A percentile compares a stretch with the other conserved stretches of the same genome.
Conservation (phyloP, 1,140 invertebrate species). For the Diorhabda carinulata region DNA sequence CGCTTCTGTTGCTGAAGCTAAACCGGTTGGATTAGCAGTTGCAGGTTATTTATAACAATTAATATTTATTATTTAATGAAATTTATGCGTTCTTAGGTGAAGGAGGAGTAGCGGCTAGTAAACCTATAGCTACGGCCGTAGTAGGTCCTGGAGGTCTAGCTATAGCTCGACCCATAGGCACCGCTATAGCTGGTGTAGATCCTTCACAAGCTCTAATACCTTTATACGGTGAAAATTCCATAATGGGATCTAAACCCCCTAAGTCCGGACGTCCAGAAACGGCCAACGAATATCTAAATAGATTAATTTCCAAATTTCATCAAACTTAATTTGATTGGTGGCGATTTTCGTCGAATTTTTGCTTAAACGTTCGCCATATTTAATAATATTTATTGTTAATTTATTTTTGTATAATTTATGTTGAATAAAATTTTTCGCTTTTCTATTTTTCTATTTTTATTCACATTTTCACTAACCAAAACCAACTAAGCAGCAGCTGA, state of each 20-base stretch:
- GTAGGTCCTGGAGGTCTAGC: slow-evolving; percentile 63
- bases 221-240: slow-evolving; percentile 38
- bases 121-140: slow-evolving; percentile 63
- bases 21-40: slow-evolving; percentile 59
- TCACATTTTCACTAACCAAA: too few relatives aligned
- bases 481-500: too few relatives aligned
- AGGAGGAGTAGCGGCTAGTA: slow-evolving; percentile 63
- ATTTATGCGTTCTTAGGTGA: slow-evolving; percentile 45
- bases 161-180: slow-evolving; percentile 62
- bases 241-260: slow-evolving; percentile 30
- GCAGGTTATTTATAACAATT: slow-evolving; percentile 39
- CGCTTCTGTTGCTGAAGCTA: slow-evolving; percentile 65
- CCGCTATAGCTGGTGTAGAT: slow-evolving; percentile 64
- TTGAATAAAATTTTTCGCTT: too few relatives aligned
- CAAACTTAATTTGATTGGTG: slow-evolving; percentile 7
- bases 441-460: too few relatives aligned
- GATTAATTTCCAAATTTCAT: slow-evolving; percentile 45
- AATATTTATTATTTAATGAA: background rate
- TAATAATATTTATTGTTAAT: too few relatives aligned
- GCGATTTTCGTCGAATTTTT: too few relatives aligned
- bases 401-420: too few relatives aligned
- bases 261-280: slow-evolving; percentile 26
- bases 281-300: slow-evolving; percentile 39
- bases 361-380: too few relatives aligned
- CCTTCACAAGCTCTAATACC: slow-evolving; percentile 49